Conservation (phyloP, 2,888 invertebrate genomes). For the Drosophila paramelanica region DNA sequence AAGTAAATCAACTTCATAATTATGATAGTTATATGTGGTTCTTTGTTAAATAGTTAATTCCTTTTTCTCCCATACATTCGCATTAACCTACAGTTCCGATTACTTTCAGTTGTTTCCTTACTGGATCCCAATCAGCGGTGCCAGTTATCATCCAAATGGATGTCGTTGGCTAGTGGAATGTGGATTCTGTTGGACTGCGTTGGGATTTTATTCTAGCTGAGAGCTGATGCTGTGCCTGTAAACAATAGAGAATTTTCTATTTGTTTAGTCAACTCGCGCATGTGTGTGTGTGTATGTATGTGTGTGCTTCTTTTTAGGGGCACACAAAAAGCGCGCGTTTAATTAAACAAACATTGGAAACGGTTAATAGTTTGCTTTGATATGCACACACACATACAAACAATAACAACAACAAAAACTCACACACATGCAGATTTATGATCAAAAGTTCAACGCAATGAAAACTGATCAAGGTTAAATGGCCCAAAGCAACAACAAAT, state of each 20-base stretch:
- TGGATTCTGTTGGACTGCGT: slow-evolving; percentile 6
- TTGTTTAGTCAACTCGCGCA: slow-evolving; percentile 5
- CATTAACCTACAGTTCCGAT: not conserved
- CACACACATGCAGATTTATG: slow-evolving; percentile 49
- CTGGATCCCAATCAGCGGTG: not conserved
- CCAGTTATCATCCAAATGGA: not conserved
- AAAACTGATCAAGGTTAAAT: slow-evolving; percentile 72
- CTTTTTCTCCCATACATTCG: not conserved
- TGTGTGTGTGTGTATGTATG: slow-evolving; percentile 2
- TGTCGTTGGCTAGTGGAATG: not conserved
- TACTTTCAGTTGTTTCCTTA: not conserved
- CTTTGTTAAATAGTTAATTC: no score
- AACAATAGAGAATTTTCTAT: slow-evolving; percentile 33
- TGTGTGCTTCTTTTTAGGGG: slow-evolving; percentile 24
- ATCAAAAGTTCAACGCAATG: slow-evolving; percentile 72
- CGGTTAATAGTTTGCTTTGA: slow-evolving; percentile 54
- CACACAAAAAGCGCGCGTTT: slow-evolving; percentile 36
- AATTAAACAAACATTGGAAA: slow-evolving; percentile 55
- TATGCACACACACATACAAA: slow-evolving; percentile 16
- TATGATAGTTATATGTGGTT: no score
- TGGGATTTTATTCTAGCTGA: slow-evolving; percentile 2
- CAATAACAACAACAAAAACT: slow-evolving; percentile 24
- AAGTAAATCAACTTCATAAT: no score
- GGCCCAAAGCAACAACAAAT: slow-evolving; percentile 36
- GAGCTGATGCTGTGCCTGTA: slow-evolving; percentile 20